A percentile compares a stretch with the other conserved stretches of the same genome.
phyloP scores from a whole-genome alignment of 2,113 vertebrate genomes.

The Excalfactoria chinensis region DNA sequence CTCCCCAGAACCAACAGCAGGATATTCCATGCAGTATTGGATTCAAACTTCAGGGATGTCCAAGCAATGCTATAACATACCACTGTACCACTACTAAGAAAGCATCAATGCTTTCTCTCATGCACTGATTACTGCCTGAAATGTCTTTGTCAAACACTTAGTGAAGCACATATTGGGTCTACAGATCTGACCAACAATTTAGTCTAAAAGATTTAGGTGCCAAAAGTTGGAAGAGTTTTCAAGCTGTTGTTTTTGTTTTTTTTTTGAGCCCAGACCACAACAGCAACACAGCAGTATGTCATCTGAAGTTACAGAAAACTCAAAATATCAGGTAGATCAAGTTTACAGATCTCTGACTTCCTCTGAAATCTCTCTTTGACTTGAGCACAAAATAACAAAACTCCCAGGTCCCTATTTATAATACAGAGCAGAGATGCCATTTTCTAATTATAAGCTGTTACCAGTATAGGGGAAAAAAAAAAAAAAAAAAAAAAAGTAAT shows the following conservation, averaged over 20 bases:
- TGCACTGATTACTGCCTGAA: constrained; percentile 9
- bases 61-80: background rate
- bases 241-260: constrained; percentile 16
- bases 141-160: constrained; percentile 63
- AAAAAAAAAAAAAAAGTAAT: background rate
- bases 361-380: background rate
- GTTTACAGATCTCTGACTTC: background rate
- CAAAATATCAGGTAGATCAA: constrained; percentile 15
- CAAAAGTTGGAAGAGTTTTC: constrained; percentile 63
- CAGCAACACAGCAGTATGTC: constrained; percentile 37
- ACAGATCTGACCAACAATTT: constrained; percentile 70
- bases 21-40: background rate
- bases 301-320: constrained; percentile 29
- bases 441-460: constrained; percentile 36
- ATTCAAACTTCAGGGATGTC: background rate
- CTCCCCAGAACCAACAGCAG: background rate
- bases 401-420: background rate
- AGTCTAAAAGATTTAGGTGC: constrained; percentile 67
- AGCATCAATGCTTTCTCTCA: background rate
- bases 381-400: background rate
- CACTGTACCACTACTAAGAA: background rate
- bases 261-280: constrained; percentile 48
- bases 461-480: background rate
- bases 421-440: background rate
- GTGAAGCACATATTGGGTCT: constrained; percentile 71